Evolutionary conservation across 2,113 vertebrate species (phyloP).

Genomic region (Tautogolabrus adspersus): DNA sequence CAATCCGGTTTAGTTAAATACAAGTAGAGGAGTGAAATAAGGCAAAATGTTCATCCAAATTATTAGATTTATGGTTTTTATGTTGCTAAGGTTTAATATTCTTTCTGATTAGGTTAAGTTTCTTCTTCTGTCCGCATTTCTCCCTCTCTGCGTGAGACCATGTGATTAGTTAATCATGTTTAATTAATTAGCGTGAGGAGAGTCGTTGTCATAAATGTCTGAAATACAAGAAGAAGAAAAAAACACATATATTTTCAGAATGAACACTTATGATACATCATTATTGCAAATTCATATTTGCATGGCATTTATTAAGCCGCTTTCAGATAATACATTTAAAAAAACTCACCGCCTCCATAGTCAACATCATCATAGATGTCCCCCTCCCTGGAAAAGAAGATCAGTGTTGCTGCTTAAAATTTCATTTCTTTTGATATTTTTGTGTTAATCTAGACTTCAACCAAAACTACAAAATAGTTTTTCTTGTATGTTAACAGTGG

Average conservation of each 20-base stretch:
- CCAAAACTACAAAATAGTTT: too few relatives aligned
- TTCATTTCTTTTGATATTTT: too few relatives aligned
- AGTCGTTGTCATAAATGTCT: conserved; percentile 84
- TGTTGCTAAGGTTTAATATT: neutral
- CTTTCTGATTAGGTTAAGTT: neutral
- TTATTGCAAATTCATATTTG: neutral
- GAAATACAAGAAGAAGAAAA: conserved; percentile 36
- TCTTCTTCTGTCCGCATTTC: neutral
- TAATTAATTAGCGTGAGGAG: conserved; percentile 31
- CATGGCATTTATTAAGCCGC: too few relatives aligned
- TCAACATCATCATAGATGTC: conserved; percentile 89
- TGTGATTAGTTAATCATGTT: conserved; percentile 18
- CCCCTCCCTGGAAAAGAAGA: conserved; percentile 80
- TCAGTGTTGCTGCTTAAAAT: neutral
- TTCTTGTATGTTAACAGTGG: too few relatives aligned
- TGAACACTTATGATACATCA: neutral
- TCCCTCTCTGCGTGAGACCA: neutral
- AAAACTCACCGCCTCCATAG: conserved; percentile 71
- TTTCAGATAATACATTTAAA: neutral
- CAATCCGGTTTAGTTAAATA: neutral
- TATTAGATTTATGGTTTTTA: neutral
- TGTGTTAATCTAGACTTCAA: too few relatives aligned
- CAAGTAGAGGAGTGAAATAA: neutral
- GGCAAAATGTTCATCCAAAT: neutral
- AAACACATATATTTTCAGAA: neutral